A percentile compares a stretch with the other conserved stretches of the same genome.
phyloP scores from a whole-genome alignment of 2,888 invertebrate genomes.

The Gymnosoma rotundatum region DNA sequence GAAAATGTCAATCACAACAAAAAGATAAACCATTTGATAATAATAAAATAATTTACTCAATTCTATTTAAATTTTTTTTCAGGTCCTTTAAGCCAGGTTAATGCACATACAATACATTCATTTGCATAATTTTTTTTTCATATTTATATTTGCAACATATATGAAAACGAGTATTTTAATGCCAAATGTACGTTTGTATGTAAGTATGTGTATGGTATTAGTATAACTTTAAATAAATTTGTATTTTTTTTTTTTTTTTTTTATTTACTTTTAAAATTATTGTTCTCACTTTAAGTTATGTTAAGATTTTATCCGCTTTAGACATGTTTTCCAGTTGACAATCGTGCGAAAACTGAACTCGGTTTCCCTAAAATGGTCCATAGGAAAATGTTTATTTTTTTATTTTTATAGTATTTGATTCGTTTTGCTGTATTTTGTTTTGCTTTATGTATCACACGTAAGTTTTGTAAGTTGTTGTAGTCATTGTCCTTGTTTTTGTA shows the following conservation, averaged over 20 bases:
- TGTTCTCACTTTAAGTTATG: background rate
- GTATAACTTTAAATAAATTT: slow-evolving; percentile 24
- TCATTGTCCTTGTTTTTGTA: slow-evolving; percentile 37
- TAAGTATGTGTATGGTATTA: background rate
- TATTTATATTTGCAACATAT: too few species aligned
- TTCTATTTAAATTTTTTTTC: too few species aligned
- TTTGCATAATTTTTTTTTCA: too few species aligned
- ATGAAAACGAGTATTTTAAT: background rate
- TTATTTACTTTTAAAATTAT: slow-evolving; percentile 12
- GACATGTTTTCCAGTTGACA: slow-evolving; percentile 60
- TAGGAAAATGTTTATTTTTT: slow-evolving; percentile 24
- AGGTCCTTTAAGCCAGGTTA: too few species aligned
- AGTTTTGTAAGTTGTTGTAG: slow-evolving; percentile 38
- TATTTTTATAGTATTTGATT: slow-evolving; percentile 8
- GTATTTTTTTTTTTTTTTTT: slow-evolving; percentile 3
- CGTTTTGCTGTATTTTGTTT: slow-evolving; percentile 24
- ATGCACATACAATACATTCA: too few species aligned
- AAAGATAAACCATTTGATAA: too few species aligned
- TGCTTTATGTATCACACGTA: slow-evolving; percentile 45
- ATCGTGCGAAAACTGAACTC: slow-evolving; percentile 63
- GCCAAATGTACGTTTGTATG: background rate
- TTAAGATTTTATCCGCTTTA: slow-evolving; percentile 47
- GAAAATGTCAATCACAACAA: background rate
- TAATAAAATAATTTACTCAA: too few species aligned
- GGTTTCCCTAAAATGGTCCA: slow-evolving; percentile 62